A percentile compares a stretch with the other conserved stretches of the same genome.
Conservation (phyloP, 2,113 vertebrate species). For the Dasyornis broadbenti region DNA sequence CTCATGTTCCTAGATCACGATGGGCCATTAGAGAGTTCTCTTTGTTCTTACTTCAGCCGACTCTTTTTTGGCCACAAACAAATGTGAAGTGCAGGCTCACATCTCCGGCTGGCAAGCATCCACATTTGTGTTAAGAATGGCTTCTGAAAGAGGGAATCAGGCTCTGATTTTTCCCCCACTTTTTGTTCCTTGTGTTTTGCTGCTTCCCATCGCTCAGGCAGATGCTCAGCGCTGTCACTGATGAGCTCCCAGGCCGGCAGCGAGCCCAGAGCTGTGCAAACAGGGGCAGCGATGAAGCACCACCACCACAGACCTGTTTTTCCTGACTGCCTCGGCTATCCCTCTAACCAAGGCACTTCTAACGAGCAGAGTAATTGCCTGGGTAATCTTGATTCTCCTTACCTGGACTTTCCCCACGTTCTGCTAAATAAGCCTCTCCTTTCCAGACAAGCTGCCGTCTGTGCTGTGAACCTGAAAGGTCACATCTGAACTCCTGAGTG, state of each 20-base stretch:
- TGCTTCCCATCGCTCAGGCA: not conserved
- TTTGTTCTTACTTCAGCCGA: not conserved
- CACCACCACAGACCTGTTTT: not conserved
- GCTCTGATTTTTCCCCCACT: not conserved
- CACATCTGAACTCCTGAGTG: not conserved
- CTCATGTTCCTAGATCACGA: not conserved
- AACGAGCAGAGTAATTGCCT: not conserved
- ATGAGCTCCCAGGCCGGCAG: not conserved
- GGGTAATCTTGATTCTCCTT: not conserved
- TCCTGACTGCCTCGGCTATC: not conserved
- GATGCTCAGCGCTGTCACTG: not conserved
- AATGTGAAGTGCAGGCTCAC: not conserved
- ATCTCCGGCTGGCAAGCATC: not conserved
- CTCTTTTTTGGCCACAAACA: not conserved
- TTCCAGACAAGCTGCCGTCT: not conserved
- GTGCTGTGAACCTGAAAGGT: not conserved
- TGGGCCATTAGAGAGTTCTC: not conserved
- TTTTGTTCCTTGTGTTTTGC: not conserved
- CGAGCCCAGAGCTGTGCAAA: not conserved
- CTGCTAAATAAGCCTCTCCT: not conserved
- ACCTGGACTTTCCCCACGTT: not conserved
- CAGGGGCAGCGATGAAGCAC: not conserved
- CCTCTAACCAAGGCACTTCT: not conserved
- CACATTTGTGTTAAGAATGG: not conserved
- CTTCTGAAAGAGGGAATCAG: not conserved